A percentile compares a stretch with the other conserved stretches of the same genome.
These are phyloP conservation scores for Spinus olivaceus DNA, from an alignment of 2,797 vertebrate genomes.

Conservation along the genomic window DNA sequence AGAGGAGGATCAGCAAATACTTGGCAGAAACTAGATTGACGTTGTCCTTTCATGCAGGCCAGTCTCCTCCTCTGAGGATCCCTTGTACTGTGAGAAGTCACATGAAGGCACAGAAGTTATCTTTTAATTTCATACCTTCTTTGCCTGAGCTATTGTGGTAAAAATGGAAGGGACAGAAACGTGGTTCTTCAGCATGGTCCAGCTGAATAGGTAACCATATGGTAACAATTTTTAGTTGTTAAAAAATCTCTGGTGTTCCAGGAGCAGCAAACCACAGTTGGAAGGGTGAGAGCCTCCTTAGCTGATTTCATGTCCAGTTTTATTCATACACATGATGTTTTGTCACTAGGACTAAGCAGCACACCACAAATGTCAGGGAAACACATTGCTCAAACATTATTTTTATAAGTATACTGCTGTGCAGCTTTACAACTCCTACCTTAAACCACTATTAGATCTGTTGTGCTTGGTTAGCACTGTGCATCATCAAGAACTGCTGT, in stretches of 20 bases:
- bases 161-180: not conserved
- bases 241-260: not conserved
- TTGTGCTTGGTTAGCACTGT: not conserved
- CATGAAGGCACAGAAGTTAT: not conserved
- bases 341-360: not conserved
- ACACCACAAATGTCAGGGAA: not conserved
- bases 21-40: not conserved
- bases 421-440: not conserved
- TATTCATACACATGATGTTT: accelerated
- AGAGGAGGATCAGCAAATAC: not conserved
- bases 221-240: not conserved
- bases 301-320: not conserved
- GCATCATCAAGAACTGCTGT: not conserved
- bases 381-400: not conserved
- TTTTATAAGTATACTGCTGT: not conserved
- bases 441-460: not conserved
- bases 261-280: not conserved
- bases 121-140: not conserved
- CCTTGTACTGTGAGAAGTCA: not conserved
- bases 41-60: not conserved
- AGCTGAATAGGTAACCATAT: not conserved
- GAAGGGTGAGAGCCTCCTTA: not conserved
- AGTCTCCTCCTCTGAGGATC: not conserved
- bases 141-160: not conserved
- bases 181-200: not conserved